These are phyloP conservation scores for Tiliacea aurago DNA, from an alignment of 2,888 invertebrate genomes.

Conservation along the genomic window DNA sequence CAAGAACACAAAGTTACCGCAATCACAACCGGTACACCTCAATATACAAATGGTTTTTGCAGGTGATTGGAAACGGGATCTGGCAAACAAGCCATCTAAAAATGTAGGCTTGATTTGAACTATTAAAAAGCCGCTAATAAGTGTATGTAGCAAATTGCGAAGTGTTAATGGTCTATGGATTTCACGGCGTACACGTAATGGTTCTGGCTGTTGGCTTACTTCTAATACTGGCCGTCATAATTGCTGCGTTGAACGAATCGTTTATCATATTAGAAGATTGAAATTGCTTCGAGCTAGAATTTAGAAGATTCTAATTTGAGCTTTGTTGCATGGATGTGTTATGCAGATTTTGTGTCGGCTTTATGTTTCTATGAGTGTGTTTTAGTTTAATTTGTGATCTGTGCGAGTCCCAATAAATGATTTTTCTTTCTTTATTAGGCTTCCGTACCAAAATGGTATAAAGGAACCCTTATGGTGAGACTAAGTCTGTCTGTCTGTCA, in stretches of 20 bases:
- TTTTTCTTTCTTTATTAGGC: too few relatives aligned
- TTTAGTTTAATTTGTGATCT: too few relatives aligned
- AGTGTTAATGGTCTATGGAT: conserved; percentile 81
- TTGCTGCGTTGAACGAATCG: conserved; percentile 86
- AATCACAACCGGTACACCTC: conserved; percentile 57
- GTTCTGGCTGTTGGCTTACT: conserved; percentile 73
- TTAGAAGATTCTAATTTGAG: conserved; percentile 76
- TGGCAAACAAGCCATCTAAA: conserved; percentile 46
- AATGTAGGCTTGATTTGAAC: conserved; percentile 50
- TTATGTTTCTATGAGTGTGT: too few relatives aligned
- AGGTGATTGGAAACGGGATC: conserved; percentile 58
- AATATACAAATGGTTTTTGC: conserved; percentile 53
- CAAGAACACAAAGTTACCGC: conserved; percentile 54
- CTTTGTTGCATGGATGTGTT: conserved; percentile 71
- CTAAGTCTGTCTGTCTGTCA: too few relatives aligned
- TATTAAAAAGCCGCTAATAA: conserved; percentile 59
- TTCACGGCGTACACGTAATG: conserved; percentile 77
- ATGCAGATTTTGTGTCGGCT: conserved; percentile 60
- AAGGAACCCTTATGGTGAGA: too few relatives aligned
- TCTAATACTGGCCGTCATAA: conserved; percentile 77
- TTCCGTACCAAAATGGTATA: too few relatives aligned
- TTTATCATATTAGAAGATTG: conserved; percentile 85
- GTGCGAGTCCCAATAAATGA: too few relatives aligned
- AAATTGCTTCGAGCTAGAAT: conserved; percentile 76
- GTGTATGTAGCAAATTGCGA: conserved; percentile 73